Conservation (phyloP, 2,113 vertebrate species). For the Sylvia atricapilla region DNA sequence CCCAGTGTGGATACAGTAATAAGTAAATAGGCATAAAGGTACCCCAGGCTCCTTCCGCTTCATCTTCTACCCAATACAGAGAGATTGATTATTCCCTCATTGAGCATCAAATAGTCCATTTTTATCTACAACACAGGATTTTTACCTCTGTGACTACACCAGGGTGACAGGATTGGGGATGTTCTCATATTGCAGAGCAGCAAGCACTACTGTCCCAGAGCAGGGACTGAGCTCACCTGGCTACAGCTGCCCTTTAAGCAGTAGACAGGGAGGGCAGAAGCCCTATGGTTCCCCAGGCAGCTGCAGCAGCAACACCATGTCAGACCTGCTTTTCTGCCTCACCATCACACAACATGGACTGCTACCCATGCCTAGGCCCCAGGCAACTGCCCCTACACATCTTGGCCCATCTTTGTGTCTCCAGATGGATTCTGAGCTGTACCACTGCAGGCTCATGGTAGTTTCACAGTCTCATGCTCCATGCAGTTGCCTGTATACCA, state of each 20-base stretch:
- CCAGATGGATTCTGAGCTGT: not conserved
- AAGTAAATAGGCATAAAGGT: not conserved
- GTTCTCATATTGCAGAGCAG: not conserved
- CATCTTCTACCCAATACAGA: not conserved
- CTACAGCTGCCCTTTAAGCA: not conserved
- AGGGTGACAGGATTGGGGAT: not conserved
- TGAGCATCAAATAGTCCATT: not conserved
- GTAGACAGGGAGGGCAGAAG: not conserved
- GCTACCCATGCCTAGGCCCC: fast-evolving
- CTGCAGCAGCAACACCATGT: not conserved
- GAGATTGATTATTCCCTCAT: not conserved
- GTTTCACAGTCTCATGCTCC: not conserved
- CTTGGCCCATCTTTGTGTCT: not conserved
- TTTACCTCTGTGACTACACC: not conserved
- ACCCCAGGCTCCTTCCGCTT: not conserved
- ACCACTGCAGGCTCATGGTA: fast-evolving
- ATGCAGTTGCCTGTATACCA: not conserved
- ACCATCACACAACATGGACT: fast-evolving
- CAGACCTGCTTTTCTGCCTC: not conserved
- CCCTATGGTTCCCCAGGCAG: no score
- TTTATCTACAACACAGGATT: not conserved
- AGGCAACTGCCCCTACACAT: fast-evolving
- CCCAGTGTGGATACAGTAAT: not conserved
- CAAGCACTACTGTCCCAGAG: not conserved
- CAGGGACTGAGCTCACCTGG: not conserved